Evolutionary conservation across 2,888 invertebrate species (phyloP).

Genomic region (Diaprepes abbreviatus): DNA sequence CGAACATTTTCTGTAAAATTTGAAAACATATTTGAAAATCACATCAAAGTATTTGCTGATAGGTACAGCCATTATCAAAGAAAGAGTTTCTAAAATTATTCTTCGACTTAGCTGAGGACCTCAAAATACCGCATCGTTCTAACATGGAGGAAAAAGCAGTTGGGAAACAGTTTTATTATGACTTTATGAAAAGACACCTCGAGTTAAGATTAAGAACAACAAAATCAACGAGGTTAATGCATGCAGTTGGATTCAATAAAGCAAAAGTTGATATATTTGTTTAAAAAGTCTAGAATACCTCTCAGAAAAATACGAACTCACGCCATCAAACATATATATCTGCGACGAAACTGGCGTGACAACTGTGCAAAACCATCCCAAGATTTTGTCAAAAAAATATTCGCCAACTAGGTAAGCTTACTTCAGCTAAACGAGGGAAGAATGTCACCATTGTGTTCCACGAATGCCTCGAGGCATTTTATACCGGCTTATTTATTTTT

Average conservation of each 20-base stretch:
- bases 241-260: conserved; percentile 1
- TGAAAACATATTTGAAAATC: not conserved
- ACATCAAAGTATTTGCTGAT: not conserved
- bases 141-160: not conserved
- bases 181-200: not conserved
- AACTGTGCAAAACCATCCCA: not conserved
- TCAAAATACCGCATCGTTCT: not conserved
- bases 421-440: not conserved
- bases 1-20: not conserved
- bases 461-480: not conserved
- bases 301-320: not conserved
- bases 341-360: not conserved
- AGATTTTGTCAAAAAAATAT: not conserved
- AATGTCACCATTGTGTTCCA: not conserved
- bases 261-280: not conserved
- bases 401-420: not conserved
- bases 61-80: not conserved
- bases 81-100: not conserved
- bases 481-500: no score
- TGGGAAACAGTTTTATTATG: conserved; percentile 5
- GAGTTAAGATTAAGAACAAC: conserved; percentile 6
- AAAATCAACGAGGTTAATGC: not conserved
- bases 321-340: not conserved
- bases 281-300: not conserved
- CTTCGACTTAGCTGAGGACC: not conserved